Base-by-base conservation (phyloP, 1,140 invertebrate species). In the Drosophila bocqueti region DNA sequence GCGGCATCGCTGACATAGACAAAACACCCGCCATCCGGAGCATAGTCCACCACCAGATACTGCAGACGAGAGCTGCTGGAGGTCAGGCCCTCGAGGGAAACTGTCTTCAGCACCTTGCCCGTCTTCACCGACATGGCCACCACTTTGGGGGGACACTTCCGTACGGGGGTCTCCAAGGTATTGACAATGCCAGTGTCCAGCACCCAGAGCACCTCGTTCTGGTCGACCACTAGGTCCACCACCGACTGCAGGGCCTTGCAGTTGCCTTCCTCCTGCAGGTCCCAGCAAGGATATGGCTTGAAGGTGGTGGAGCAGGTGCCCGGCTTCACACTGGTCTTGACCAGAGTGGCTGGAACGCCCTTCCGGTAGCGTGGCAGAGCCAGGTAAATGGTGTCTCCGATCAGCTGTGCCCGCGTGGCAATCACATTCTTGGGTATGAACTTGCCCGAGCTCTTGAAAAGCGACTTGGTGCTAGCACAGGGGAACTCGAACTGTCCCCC, bases 1-100 rank as follows among this genome's bases (percentile, higher is more conserved):
- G 94, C 95, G 3, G 95, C 95, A 92, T 96, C 95, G 26, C 94
- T 94, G 2, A 96, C 93, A 76, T 95, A 96, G 13, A 95, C 89
- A 66, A 94, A 95, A 57, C 89, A 92, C 1, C 93, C 91, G 3
- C 94, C 94, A 64, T 95, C 94, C 15, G 83, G 80, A 0, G 84
- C 73, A 75, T 95, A 95, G 49, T 95, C 95, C n/a, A 95, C 94
- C 15, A 94, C 93, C 9, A 96, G 65, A 79, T 95, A 95, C 67
- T 96, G 95, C 4, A 95, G 76, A 2, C 94, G 93, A 0, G 94
- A 94, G 15, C 87, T 83, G 18, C 93, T 61, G 1, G 86, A 93
- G 4, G 94, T 93, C 4, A 96, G 82, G 0, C 92, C 92, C 16
- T 93, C 93, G 52, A 96, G 79, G 11, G 95, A 94, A 16, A 96